Evolutionary conservation across 1,140 invertebrate genomes (phyloP), one percentile per base, ranked within the genome.

Genomic region (Drosophila hydei): DNA sequence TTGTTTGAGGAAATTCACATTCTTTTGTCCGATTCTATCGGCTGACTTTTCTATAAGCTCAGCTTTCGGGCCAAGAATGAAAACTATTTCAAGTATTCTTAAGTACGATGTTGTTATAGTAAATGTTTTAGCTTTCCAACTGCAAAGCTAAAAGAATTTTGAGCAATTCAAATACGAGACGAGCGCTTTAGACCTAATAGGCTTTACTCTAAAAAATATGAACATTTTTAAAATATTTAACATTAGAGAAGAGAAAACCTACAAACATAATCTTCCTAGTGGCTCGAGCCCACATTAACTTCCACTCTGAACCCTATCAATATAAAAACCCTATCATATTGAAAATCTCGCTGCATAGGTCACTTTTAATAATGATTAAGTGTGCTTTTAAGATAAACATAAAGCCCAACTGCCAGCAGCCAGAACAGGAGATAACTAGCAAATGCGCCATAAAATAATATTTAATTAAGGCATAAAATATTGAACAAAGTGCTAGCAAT

Each of bases 391-490:
- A 75, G 65, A 64, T 51, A 73, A 72, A 68, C 55, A 25, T 69
- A 69, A 54, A 78, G 38, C 56, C 16, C 23, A 30, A 63, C 33
- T 50, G 33, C 9, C 19, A 63, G 11, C 12, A 16, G 0, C 1
- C 36, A 16, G 23, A 36, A 45, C 36, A 58, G 58, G 33, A 8
- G 0, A 4, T 36, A 54, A 33, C 65, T 51, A 19, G 18, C 27
- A 51, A 51, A 23, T 14, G 27, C 23, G 70, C 55, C 61, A 45
- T 40, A 87, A 27, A 87, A 80, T 61, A 85, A 77, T 81, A 62
- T 79, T 79, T 63, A 79, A 79, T 72, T 81, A 81, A 88, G 64
- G 56, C 72, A 85, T 81, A 81, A 64, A 77, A 88, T 88, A 88
- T 88, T 77, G 77, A 77, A 60, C 65, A 75, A 65, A 64, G 72